These are phyloP conservation scores for Neoniphon sammara DNA, from an alignment of 2,797 vertebrate genomes.

Conservation along the genomic window DNA sequence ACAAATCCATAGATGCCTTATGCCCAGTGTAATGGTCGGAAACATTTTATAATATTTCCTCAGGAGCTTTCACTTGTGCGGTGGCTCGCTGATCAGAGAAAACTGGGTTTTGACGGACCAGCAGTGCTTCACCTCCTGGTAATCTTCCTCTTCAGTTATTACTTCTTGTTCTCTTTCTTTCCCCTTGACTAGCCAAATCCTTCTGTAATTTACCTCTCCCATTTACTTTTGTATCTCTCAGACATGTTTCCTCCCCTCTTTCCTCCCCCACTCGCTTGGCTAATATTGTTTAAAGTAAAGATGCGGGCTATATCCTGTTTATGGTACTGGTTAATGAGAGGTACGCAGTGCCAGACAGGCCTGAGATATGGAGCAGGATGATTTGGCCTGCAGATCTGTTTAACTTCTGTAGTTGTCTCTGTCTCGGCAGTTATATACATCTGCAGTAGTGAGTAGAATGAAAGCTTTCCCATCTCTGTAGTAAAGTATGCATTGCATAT, in stretches of 20 bases:
- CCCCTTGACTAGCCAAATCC: conserved; percentile 2
- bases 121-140: conserved; percentile 95
- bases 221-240: conserved; percentile 1
- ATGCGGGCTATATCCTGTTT: conserved; percentile 60
- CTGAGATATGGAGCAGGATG: conserved; percentile 45
- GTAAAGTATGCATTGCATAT: conserved; percentile 40
- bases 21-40: neutral
- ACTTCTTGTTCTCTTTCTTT: conserved; percentile 15
- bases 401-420: conserved; percentile 53
- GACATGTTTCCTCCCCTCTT: neutral
- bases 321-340: conserved; percentile 40
- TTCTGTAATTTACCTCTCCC: neutral
- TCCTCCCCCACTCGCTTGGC: neutral
- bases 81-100: conserved; percentile 94
- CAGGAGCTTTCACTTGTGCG: conserved; percentile 93
- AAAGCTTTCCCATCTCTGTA: conserved; percentile 48
- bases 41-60: conserved; percentile 17
- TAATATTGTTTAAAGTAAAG: conserved; percentile 37
- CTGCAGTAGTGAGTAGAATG: conserved; percentile 55
- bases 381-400: conserved; percentile 60
- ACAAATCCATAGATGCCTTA: neutral
- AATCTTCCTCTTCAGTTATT: conserved; percentile 45
- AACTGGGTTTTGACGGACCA: conserved; percentile 96
- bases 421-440: conserved; percentile 52
- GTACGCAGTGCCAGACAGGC: conserved; percentile 19